Conservation (phyloP, 2,888 invertebrate genomes). For the Lasioglossum calceatum region DNA sequence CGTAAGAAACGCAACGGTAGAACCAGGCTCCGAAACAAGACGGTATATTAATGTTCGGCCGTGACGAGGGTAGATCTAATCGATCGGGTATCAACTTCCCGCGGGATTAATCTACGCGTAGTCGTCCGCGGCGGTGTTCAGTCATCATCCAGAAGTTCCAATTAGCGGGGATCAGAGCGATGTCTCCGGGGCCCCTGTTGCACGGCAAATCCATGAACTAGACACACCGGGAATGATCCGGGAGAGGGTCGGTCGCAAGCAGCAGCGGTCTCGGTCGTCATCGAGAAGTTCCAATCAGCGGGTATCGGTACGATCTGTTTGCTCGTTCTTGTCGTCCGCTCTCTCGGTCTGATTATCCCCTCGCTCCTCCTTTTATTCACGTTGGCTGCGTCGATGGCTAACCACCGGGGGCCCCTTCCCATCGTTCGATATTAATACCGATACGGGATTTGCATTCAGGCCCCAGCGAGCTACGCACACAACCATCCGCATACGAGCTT, state of each 20-base stretch:
- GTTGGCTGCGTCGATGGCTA: conserved; percentile 35
- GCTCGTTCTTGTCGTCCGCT: conserved; percentile 57
- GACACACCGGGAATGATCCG: conserved; percentile 14
- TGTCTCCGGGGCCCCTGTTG: neutral
- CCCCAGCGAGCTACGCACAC: conserved; percentile 18
- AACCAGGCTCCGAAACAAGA: neutral
- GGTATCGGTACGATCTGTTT: conserved; percentile 69
- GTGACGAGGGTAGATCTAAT: conserved; percentile 1
- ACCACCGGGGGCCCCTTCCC: conserved; percentile 22
- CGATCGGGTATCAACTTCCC: conserved; percentile 13
- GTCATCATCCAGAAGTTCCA: conserved; percentile 26
- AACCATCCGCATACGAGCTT: neutral
- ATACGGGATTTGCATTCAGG: conserved; percentile 62
- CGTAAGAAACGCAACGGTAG: neutral
- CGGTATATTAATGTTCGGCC: conserved; percentile 17
- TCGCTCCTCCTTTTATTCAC: conserved; percentile 47
- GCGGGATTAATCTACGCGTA: neutral
- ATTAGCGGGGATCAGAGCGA: conserved; percentile 24
- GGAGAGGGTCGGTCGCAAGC: neutral
- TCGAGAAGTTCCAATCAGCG: conserved; percentile 47
- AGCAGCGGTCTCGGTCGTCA: conserved; percentile 16
- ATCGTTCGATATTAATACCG: conserved; percentile 67
- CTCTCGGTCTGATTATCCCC: conserved; percentile 56
- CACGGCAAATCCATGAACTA: conserved; percentile 8
- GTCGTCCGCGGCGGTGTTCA: conserved; percentile 3